Evolutionary conservation across 2,888 invertebrate species (phyloP).

Genomic region (Spatulosminthurus flaviceps): DNA sequence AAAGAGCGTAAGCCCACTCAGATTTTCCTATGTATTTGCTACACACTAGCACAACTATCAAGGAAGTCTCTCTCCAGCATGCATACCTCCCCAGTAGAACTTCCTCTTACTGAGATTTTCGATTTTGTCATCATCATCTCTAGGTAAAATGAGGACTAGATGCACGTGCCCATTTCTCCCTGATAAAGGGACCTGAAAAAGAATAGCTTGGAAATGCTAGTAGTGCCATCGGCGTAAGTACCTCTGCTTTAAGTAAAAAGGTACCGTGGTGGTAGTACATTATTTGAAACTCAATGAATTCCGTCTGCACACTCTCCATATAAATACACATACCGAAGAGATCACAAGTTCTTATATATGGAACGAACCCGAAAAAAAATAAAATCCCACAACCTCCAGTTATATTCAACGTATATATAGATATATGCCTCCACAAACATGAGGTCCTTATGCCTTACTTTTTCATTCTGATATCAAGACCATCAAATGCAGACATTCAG

Average conservation of each 20-base stretch:
- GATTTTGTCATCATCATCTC: conserved; percentile 56
- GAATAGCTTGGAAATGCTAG: conserved; percentile 33
- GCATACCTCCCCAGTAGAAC: not conserved
- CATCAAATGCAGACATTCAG: conserved; percentile 39
- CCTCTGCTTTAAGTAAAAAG: conserved; percentile 22
- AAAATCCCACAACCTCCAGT: not conserved
- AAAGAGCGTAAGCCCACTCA: too few species aligned
- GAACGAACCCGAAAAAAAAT: not conserved
- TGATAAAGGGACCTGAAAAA: conserved; percentile 4
- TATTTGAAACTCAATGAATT: conserved; percentile 18
- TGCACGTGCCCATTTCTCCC: conserved; percentile 33
- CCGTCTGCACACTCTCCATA: not conserved
- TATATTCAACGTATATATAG: not conserved
- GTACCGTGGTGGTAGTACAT: not conserved
- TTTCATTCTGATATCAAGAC: conserved; percentile 29
- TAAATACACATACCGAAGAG: not conserved
- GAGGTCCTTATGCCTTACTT: not conserved
- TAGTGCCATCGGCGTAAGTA: conserved; percentile 36
- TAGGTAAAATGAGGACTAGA: conserved; percentile 35
- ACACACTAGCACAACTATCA: too few species aligned
- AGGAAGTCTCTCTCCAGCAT: too few species aligned
- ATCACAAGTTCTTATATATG: not conserved
- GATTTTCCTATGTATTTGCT: too few species aligned
- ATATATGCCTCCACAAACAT: not conserved
- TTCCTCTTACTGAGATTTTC: conserved; percentile 41